Percentiles rank a stretch among this genome's conserved stretches.
Evolutionary conservation across 1,140 invertebrate species (phyloP).

Genomic region (Dufourea novaeangliae): DNA sequence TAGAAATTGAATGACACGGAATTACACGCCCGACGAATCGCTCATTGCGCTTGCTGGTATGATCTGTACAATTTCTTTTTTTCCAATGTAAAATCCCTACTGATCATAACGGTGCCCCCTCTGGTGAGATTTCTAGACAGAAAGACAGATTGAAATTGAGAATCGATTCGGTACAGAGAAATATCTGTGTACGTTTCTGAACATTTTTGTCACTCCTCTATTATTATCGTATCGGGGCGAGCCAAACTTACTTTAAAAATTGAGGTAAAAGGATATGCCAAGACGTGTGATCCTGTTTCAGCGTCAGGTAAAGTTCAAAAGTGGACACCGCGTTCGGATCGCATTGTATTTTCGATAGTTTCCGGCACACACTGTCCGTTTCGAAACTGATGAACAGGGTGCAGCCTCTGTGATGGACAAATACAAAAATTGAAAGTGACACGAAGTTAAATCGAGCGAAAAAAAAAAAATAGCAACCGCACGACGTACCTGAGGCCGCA

Average conservation of each 20-base stretch:
- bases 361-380: constrained; percentile 83
- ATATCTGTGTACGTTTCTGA: too few relatives aligned
- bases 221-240: not conserved
- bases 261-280: constrained; percentile 92
- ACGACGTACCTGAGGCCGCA: constrained; percentile 86
- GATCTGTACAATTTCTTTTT: constrained; percentile 94
- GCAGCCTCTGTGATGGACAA: constrained; percentile 83
- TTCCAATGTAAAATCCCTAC: constrained; percentile 90
- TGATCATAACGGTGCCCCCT: constrained; percentile 91
- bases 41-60: constrained; percentile 82
- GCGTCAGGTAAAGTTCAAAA: constrained; percentile 91
- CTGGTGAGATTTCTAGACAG: constrained; percentile 88
- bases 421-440: too few relatives aligned
- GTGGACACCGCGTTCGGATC: constrained; percentile 92
- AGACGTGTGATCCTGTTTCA: constrained; percentile 90
- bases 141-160: constrained; percentile 48
- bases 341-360: constrained; percentile 87
- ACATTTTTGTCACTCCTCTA: not conserved
- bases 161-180: not conserved
- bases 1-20: constrained; percentile 9
- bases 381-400: constrained; percentile 90
- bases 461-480: not conserved
- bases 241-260: constrained; percentile 90
- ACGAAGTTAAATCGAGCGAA: too few relatives aligned
- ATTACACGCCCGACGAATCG: too few relatives aligned